Evolutionary conservation across 2,888 invertebrate genomes (phyloP), one percentile per base, ranked within the genome.

Genomic region (Aquatica leii): DNA sequence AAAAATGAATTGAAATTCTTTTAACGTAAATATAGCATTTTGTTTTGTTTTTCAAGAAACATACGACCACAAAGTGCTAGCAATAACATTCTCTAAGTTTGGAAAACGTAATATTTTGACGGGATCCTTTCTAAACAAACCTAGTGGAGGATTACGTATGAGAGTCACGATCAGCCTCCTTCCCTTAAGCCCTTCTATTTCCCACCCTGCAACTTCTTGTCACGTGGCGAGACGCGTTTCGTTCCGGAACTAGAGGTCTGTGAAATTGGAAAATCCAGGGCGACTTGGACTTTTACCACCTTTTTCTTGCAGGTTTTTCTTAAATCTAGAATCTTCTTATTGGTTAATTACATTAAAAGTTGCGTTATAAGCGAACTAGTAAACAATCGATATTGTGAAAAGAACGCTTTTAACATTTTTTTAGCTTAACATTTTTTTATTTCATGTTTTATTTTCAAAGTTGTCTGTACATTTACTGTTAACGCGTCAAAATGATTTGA

Each of bases 181-280:
- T 35, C 56, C 57, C 59, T 53, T 59, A 57, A 65, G 57, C 59
- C 60, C 67, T 63, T 55, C 58, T 65, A 58, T 56, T 59, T 62
- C 59, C 62, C 52, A 58, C 62, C 63, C 62, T 60, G 49, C 34
- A 57, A 65, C 62, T 65, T 43, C 65, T 76, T 73, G 76, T 76
- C 77, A 76, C 77, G 76, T 76, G 77, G 75, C 74, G 68, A 70
- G 71, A 69, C 71, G 74, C 74, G 73, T 74, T 68, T 77, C 76
- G 78, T 78, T 78, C 76, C 80, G 75, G 76, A 77, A 68, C 74
- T 78, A 80, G 74, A 78, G 77, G 76, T 73, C 78, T 81, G 82
- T 81, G 81, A 81, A 81, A 81, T 82, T 81, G 80, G 81, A 81
- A 81, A 81, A 80, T 77, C 80, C 75, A 67, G 70, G 73, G 68